Evolutionary conservation across 1,140 invertebrate species (phyloP).

Genomic region (Dryas iulia): DNA sequence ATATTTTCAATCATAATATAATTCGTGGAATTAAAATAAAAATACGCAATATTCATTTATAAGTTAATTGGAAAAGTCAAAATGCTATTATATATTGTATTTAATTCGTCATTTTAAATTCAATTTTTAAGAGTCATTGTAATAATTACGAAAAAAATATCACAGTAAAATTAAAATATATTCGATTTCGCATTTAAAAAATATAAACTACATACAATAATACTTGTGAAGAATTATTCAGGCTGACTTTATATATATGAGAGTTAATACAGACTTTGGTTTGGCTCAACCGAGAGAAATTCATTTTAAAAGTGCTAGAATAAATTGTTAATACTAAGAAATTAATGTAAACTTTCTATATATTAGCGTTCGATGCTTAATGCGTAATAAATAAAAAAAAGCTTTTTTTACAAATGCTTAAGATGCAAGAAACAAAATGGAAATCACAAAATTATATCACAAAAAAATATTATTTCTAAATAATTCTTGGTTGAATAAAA

Average conservation of each 20-base stretch:
- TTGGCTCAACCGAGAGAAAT: no score
- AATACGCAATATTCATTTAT: not conserved
- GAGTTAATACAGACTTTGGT: no score
- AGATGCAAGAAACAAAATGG: no score
- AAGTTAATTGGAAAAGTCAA: not conserved
- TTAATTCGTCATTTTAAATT: not conserved
- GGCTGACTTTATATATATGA: not conserved
- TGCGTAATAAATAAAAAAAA: no score
- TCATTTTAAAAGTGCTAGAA: no score
- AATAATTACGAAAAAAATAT: not conserved
- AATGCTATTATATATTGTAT: not conserved
- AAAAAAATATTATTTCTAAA: no score
- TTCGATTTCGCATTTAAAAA: not conserved
- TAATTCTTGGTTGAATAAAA: no score
- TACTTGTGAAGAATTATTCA: not conserved
- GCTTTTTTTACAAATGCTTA: no score
- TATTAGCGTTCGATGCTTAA: no score
- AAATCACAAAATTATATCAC: no score
- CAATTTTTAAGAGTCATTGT: not conserved
- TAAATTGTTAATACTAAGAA: no score
- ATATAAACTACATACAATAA: not conserved
- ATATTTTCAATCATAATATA: not conserved
- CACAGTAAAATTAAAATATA: not conserved
- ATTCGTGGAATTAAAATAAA: not conserved
- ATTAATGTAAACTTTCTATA: no score